These are phyloP conservation scores for Enoplosus armatus DNA, from an alignment of 2,797 vertebrate genomes.

Conservation along the genomic window DNA sequence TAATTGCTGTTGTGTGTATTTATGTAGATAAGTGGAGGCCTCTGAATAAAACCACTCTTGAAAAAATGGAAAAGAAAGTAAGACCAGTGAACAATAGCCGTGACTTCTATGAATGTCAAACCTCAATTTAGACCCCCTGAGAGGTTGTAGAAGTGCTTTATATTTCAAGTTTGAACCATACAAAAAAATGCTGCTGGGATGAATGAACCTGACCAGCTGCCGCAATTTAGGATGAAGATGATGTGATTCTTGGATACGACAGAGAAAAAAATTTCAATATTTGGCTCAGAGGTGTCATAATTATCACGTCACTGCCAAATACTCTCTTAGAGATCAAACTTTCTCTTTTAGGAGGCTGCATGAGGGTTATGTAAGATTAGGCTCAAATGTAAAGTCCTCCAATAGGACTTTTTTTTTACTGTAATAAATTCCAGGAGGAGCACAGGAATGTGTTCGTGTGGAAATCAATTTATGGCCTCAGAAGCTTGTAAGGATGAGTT, in stretches of 20 bases:
- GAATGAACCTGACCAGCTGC: constrained; percentile 64
- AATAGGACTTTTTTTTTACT: constrained; percentile 36
- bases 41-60: constrained; percentile 51
- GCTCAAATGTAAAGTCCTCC: constrained; percentile 39
- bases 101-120: constrained; percentile 63
- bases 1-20: constrained; percentile 64
- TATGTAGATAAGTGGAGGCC: constrained; percentile 44
- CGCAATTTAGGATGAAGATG: constrained; percentile 51
- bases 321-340: constrained; percentile 46
- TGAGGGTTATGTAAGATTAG: constrained; percentile 46
- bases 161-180: constrained; percentile 65
- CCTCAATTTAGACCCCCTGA: constrained; percentile 60
- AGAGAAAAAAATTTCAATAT: constrained; percentile 35
- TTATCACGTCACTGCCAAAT: constrained; percentile 50
- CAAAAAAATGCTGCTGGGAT: constrained; percentile 54
- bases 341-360: constrained; percentile 40
- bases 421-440: constrained; percentile 46
- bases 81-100: constrained; percentile 51
- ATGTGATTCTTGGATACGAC: constrained; percentile 61
- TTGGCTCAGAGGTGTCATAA: constrained; percentile 61
- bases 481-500: constrained; percentile 40
- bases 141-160: constrained; percentile 57
- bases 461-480: constrained; percentile 65
- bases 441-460: constrained; percentile 21
- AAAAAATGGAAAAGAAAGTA: constrained; percentile 59